Evolutionary conservation across 2,113 vertebrate species (phyloP).

Genomic region (Alaudala cheleensis): DNA sequence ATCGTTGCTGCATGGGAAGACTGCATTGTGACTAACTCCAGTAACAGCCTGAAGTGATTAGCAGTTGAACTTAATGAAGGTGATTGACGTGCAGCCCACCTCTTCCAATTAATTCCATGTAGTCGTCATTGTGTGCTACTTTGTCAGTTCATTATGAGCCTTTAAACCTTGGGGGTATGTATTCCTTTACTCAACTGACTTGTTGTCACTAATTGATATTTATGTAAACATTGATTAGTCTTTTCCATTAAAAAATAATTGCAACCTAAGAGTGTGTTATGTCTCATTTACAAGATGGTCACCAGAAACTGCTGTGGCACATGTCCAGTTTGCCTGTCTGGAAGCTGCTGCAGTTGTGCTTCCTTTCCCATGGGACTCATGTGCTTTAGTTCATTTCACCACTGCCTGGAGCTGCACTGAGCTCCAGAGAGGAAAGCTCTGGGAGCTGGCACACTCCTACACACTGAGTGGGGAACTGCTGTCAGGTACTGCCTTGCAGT

Average conservation of each 20-base stretch:
- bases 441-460: fast-evolving
- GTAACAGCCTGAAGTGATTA: background rate
- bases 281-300: background rate
- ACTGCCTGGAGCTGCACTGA: fast-evolving
- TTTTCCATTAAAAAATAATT: slow-evolving; percentile 68
- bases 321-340: fast-evolving
- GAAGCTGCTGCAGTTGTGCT: background rate
- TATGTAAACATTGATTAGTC: slow-evolving; percentile 47
- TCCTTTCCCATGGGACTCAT: fast-evolving
- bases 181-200: slow-evolving; percentile 32
- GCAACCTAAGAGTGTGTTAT: background rate
- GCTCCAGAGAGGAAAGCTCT: background rate
- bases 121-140: slow-evolving; percentile 20
- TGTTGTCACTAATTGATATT: slow-evolving; percentile 49
- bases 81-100: background rate
- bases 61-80: background rate
- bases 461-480: fast-evolving
- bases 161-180: background rate
- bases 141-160: slow-evolving; percentile 15
- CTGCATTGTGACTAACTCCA: background rate
- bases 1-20: background rate
- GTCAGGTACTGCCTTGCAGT: fast-evolving
- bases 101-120: background rate
- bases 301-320: fast-evolving
- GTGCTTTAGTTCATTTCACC: fast-evolving